Base-by-base conservation (phyloP, 2,113 vertebrate species). In the Micronycteris hirsuta region DNA sequence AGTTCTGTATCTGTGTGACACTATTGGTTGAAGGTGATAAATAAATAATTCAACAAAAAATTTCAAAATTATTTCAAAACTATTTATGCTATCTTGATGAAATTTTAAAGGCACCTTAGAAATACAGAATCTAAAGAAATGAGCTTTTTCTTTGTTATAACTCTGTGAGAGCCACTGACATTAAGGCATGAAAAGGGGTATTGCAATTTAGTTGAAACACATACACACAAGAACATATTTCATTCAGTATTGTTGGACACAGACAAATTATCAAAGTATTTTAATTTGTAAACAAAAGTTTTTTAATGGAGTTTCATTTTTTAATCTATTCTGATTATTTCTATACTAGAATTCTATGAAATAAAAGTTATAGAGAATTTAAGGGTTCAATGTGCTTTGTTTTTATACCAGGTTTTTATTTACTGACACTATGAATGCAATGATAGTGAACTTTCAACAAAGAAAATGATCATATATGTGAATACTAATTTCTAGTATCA, bases 311-410 rank as follows among this genome's bases (percentile, higher is more conserved):
- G 10, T 84, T 74, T 28, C 1, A 70, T 76, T 81, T 89, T 22
- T 86, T 56, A 47, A 76, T 31, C 7, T 54, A n/a, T 87, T 95
- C 92, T 70, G 22, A 89, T 89, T 83, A 67, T 93, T 94, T 88
- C 45, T 83, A 19, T 31, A 68, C 19, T 86, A 63, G 19, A 82
- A 94, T 68, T 71, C 0, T 7, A 31, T 73, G 93, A 65, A 91
- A 92, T 43, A 70, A 78, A 89, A 52, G 43, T 19, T 76, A n/a
- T 52, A 33, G 19, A 86, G 31, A 94, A 16, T 16, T 85, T 54
- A 71, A 92, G 8, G 43, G 7, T 67, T 83, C 74, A 13, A 16
- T 81, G 43, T 77, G 14, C 16, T 93, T 95, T 92, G 89, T 68
- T 86, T 96, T 91, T 65, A 89, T 68, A 87, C 12, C n/a, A 89